Evolutionary conservation across 2,797 vertebrate genomes (phyloP), one percentile per base, ranked within the genome.

Genomic region (Syndactyla subalaris): DNA sequence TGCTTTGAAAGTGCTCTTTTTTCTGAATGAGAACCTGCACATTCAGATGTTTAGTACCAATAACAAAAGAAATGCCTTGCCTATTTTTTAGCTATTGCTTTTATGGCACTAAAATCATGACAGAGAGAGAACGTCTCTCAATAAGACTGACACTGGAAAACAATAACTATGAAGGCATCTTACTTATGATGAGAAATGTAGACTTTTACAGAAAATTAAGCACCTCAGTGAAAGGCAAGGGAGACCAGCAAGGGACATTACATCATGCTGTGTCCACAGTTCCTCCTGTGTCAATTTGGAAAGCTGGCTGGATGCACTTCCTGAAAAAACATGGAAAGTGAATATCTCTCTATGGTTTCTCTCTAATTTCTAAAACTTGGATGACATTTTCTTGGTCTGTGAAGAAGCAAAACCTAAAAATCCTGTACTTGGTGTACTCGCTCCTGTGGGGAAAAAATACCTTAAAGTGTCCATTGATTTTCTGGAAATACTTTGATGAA

Each of bases 191-290:
- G 1, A 29, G 19, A 58, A 80, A 20, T 63, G 20, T 45, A 75
- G 70, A n/a, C 3, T 5, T 51, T 57, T 63, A 39, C 0, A 5
- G 20, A 30, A 74, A 24, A 8, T 43, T 43, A 74, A 65, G 10
- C 39, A 20, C 39, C 29, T 51, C 20, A 3, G 0, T 29, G 45
- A n/a, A 57, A 73, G 48, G 14, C 29, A n/a, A 30, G 26, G 30
- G 7, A 5, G 22, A 24, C 11, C 32, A 30, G 14, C 18, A 61
- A 54, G 14, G 14, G 12, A 41, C 7, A 43, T 27, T 13, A 73
- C 29, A 78, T 20, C 0, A 0, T 55, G 14, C 32, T 0, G 0
- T 1, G 0, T 36, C 23, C 58, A 46, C 14, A n/a, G 36, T n/a
- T 72, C 77, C 43, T 75, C 21, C 30, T 34, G 11, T 9, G 11